Evolutionary conservation across 2,797 vertebrate genomes (phyloP), one percentile per base, ranked within the genome.

Genomic region (Galago senegalensis): DNA sequence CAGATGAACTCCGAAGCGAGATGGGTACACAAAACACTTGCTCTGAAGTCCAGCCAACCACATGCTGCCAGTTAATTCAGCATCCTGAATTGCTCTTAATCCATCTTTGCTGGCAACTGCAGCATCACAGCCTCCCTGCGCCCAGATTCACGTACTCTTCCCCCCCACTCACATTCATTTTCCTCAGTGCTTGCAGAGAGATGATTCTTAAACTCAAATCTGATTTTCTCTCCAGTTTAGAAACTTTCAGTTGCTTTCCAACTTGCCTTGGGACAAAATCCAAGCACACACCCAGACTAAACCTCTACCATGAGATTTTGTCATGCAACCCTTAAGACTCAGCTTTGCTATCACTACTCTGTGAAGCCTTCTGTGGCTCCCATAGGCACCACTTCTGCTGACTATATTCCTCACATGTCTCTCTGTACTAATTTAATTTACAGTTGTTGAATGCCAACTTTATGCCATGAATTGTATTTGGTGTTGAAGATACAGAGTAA

Each of bases 231-330:
- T 70, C 65, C 16, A 65, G 7, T 16, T 9, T 63, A 93, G 86
- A 89, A 87, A 92, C 40, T 92, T 93, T 75, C n/a, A 95, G 31
- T 82, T 80, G 31, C 29, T 97, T 72, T 91, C 60, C 34, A 81
- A 81, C 25, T 83, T 49, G 46, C 61, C 72, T 80, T 76, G 46
- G 21, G 65, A 95, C 73, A 67, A 70, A 81, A 46, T 94, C 61
- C 23, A 96, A 87, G 67, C 8, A 73, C 84, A 91, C 7, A 86
- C 60, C 43, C 49, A 75, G 63, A 84, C 63, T 76, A 90, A 96
- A 91, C 70, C 34, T 80, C 25, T 4, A 61, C 89, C 46, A 34
- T 4, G 58, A 84, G n/a, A 83, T 63, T 53, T 86, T 86, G 67
- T 87, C 18, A 37, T 60, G 91, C 75, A 77, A 81, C 18, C 43